Conservation (phyloP, 2,888 invertebrate genomes). For the Aspidapion aeneum region DNA sequence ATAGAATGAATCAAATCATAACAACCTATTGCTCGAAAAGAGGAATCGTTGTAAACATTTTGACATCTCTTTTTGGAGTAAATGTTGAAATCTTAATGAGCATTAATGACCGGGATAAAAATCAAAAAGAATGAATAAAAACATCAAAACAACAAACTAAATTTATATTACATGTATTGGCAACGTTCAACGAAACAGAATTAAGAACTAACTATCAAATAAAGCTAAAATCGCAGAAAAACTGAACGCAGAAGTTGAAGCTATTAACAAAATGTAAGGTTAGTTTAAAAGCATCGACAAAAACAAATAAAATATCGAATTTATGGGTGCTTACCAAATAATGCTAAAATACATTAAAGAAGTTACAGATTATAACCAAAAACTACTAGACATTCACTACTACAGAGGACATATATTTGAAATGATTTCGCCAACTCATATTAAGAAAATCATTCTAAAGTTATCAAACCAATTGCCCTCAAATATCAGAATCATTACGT, state of each 20-base stretch:
- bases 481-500: not conserved
- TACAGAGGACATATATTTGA: not conserved
- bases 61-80: constrained; percentile 2
- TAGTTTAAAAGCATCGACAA: constrained; percentile 2
- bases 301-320: constrained; percentile 1
- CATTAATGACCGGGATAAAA: not conserved
- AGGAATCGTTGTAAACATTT: not conserved
- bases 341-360: constrained; percentile 4
- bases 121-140: not conserved
- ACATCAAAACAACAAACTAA: constrained; percentile 5
- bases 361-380: not conserved
- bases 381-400: not conserved
- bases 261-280: constrained; percentile 2
- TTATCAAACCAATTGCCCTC: not conserved
- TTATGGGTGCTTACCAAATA: not conserved
- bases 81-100: constrained; percentile 1
- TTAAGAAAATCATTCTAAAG: not conserved
- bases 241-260: not conserved
- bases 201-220: not conserved
- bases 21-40: constrained; percentile 1
- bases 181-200: not conserved
- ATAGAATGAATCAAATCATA: constrained; percentile 1
- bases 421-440: not conserved
- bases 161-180: not conserved
- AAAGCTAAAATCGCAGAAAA: not conserved